These are phyloP conservation scores for Dryoscopus gambensis DNA, from an alignment of 2,113 vertebrate species.

Conservation along the genomic window DNA sequence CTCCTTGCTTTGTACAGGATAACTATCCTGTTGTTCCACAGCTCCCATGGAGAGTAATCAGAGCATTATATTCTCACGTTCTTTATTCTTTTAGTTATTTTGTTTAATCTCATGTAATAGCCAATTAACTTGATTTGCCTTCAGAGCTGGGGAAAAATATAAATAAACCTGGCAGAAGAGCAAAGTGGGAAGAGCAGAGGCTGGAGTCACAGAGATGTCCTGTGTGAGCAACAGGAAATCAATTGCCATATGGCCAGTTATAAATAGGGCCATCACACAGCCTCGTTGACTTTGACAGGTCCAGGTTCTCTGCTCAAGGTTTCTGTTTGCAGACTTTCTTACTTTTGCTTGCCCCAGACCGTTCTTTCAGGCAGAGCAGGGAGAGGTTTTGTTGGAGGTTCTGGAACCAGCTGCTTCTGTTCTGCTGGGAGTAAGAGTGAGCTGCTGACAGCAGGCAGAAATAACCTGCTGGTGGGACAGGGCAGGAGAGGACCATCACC, in stretches of 20 bases:
- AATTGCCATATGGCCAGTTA: constrained; percentile 54
- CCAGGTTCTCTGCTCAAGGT: neutral
- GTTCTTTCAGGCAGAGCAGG: neutral
- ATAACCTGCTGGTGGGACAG: neutral
- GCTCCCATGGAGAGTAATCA: neutral
- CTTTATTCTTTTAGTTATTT: constrained; percentile 34
- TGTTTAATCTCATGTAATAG: constrained; percentile 31
- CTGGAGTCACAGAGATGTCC: neutral
- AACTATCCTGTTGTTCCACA: neutral
- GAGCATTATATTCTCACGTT: neutral
- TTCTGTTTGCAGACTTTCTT: neutral
- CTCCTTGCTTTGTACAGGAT: neutral
- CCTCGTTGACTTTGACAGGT: neutral
- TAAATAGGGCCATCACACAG: constrained; percentile 24
- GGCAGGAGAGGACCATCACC: neutral
- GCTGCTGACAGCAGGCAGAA: neutral
- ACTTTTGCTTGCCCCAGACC: neutral
- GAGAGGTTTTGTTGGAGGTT: neutral
- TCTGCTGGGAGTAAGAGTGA: neutral
- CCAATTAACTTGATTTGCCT: constrained; percentile 42
- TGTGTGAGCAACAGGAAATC: constrained; percentile 49
- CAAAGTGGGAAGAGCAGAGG: neutral
- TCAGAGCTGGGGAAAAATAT: constrained; percentile 19
- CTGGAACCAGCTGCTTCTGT: fast-evolving
- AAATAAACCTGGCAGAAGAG: constrained; percentile 56